phyloP scores from a whole-genome alignment of 2,797 vertebrate species.

The Austrolebias charrua region DNA sequence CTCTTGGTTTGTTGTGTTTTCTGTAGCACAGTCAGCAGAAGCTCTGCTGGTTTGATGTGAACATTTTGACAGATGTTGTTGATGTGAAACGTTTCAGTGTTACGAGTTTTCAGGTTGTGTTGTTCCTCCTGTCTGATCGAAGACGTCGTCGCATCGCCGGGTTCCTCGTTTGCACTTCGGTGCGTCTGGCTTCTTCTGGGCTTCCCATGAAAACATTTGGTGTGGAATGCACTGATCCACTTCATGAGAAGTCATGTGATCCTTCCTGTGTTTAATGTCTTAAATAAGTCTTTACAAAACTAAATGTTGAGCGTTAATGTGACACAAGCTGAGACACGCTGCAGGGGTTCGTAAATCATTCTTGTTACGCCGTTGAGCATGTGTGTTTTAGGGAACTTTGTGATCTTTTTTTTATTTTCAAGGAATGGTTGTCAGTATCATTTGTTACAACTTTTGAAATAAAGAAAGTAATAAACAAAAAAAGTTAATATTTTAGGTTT shows the following conservation, averaged over 20 bases:
- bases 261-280: constrained; percentile 40
- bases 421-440: constrained; percentile 35
- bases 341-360: constrained; percentile 39
- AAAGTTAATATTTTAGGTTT: no score
- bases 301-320: neutral
- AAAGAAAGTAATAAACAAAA: no score
- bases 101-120: no score
- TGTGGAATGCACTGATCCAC: no score
- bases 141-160: neutral
- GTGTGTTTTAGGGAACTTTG: constrained; percentile 37
- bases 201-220: constrained; percentile 11
- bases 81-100: no score
- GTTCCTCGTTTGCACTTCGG: constrained; percentile 15
- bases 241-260: no score
- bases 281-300: constrained; percentile 22
- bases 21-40: no score
- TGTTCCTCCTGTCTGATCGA: no score
- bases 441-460: no score
- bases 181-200: constrained; percentile 9
- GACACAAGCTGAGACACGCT: neutral
- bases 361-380: constrained; percentile 27
- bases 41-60: no score
- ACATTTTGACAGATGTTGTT: no score
- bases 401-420: constrained; percentile 36
- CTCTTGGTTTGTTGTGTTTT: no score